Conservation (phyloP, 2,888 invertebrate species). For the Rhagonycha fulva region DNA sequence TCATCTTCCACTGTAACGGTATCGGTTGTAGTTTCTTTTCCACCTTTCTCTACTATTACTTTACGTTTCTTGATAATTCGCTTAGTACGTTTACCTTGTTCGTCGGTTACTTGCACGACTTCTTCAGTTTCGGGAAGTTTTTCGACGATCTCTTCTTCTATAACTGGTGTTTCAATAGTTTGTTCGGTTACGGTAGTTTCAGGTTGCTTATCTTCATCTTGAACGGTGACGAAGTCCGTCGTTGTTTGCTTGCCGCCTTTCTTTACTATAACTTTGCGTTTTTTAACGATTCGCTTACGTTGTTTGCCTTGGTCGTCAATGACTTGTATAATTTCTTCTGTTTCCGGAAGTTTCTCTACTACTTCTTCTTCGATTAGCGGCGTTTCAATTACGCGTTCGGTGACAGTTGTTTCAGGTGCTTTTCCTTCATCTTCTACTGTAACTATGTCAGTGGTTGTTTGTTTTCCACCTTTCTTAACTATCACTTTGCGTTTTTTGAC, state of each 20-base stretch:
- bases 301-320: slow-evolving; percentile 37
- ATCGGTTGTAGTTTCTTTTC: slow-evolving; percentile 36
- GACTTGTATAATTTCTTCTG: slow-evolving; percentile 39
- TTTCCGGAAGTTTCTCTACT: slow-evolving; percentile 46
- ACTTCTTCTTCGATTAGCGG: slow-evolving; percentile 2
- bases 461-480: slow-evolving; percentile 6
- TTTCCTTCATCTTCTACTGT: slow-evolving; percentile 29
- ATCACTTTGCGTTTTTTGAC: slow-evolving; percentile 9
- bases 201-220: slow-evolving; percentile 43
- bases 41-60: slow-evolving; percentile 40
- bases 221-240: slow-evolving; percentile 45
- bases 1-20: slow-evolving; percentile 37
- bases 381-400: slow-evolving; percentile 6
- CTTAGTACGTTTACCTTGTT: not conserved
- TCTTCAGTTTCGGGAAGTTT: slow-evolving; percentile 57
- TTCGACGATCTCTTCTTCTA: slow-evolving; percentile 43
- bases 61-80: slow-evolving; percentile 55
- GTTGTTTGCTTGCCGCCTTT: slow-evolving; percentile 45
- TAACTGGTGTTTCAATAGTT: slow-evolving; percentile 33
- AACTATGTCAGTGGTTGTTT: slow-evolving; percentile 23
- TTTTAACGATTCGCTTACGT: slow-evolving; percentile 43
- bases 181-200: slow-evolving; percentile 39
- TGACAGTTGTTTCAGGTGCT: slow-evolving; percentile 39
- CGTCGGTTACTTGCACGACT: slow-evolving; percentile 54
- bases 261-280: slow-evolving; percentile 41